Evolutionary conservation across 2,888 invertebrate species (phyloP), one percentile per base, ranked within the genome.

Genomic region (Lasiommata megera): DNA sequence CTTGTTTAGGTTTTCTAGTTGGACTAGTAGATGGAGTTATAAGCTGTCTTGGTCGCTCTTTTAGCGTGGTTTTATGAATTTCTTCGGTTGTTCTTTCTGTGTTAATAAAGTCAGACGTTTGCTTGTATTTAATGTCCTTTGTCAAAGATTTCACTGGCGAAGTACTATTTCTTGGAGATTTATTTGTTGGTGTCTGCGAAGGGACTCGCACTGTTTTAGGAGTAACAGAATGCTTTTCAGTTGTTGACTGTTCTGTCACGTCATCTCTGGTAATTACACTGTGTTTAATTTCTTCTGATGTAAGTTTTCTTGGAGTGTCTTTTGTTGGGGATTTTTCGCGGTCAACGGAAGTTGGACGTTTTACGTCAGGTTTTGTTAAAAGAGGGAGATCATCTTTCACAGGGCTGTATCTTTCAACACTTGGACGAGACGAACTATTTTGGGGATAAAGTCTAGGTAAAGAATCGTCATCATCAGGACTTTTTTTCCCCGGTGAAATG

Each of bases 21-120:
- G 92, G 92, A 63, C 92, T 92, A 2, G 87, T 82, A 17, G 91
- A 87, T n/a, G 92, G 92, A 38, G 92, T 90, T 1, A 85, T 64
- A 5, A 89, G 72, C 64, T 86, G 88, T 23, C 88, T 81, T 7
- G 88, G 76, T 37, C 64, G 80, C 28, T 79, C 78, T 60, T 76
- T 84, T n/a, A 62, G 54, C 11, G 60, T 66, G 52, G 69, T 78
- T 65, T 80, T 85, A 60, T 77, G 79, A 1, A 65, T 61, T 58
- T 81, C 79, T 64, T 88, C 88, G 0, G 67, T 74, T 18, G 66
- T 74, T 69, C 53, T 80, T 63, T 89, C 88, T 37, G 70, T 68
- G 17, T 72, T 54, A 28, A 89, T 79, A 59, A 88, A 88, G 17
- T 88, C 80, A 14, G 73, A 72, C 1, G 79, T 80, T 14, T 76